Evolutionary conservation across 2,888 invertebrate genomes (phyloP), one percentile per base, ranked within the genome.

Genomic region (Lepidochrysops patricia): DNA sequence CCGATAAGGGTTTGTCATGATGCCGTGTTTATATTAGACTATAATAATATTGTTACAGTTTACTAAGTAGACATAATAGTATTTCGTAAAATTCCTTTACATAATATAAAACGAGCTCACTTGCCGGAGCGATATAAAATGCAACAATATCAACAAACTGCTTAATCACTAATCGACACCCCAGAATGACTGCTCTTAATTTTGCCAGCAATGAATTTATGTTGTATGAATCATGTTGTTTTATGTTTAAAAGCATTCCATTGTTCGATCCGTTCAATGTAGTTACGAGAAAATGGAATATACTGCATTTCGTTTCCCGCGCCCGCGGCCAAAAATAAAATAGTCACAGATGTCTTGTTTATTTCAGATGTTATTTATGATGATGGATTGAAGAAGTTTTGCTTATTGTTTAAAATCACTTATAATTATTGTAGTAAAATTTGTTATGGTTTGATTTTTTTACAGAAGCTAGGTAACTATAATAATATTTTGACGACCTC

Each of bases 221-320:
- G 73, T 58, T 66, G 62, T 78, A 78, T 72, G 73, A 77, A 81
- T 82, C 78, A 80, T 76, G 78, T 79, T 78, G 79, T 80, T 80
- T 76, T 78, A 75, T 81, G 79, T 84, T 85, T 86, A 86, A 87
- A 86, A 87, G 86, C 87, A 79, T 85, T 87, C 82, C 84, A 84
- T 85, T 86, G 87, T 87, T 83, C 82, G 76, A 78, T 79, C 74
- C 77, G 77, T 77, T 79, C 79, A 79, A 80, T 70, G 79, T 78
- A 77, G 81, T 82, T 82, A 82, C 77, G 80, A 81, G 83, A 81
- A 82, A 86, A 85, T 84, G 78, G 81, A 83, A 84, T 79, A 75
- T 79, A 75, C 76, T 79, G 82, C 80, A 84, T 82, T 83, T 76
- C 74, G 76, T 75, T 79, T 80, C 77, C 83, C 79, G 75, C 72